Percentiles rank a stretch among this genome's conserved stretches.
phyloP scores from a whole-genome alignment of 2,113 vertebrate genomes.

The Psammodynastes pulverulentus region DNA sequence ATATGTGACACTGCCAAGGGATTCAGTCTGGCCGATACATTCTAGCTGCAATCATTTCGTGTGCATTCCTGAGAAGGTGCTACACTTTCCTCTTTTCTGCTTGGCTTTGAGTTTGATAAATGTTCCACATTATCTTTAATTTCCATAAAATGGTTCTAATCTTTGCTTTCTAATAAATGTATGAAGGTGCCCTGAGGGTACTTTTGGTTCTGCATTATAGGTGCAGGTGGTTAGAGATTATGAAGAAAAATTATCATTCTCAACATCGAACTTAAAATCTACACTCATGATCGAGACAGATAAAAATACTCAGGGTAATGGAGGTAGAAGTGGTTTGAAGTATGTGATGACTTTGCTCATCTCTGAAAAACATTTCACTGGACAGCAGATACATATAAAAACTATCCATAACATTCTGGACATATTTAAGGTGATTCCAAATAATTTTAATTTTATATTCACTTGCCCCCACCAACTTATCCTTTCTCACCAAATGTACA shows the following conservation, averaged over 20 bases:
- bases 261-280: constrained; percentile 43
- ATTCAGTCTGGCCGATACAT: background rate
- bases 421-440: background rate
- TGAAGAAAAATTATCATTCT: constrained; percentile 43
- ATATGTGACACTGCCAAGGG: background rate
- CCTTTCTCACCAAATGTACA: background rate
- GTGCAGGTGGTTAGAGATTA: constrained; percentile 62
- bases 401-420: background rate
- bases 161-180: constrained; percentile 73
- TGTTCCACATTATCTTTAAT: constrained; percentile 74
- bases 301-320: background rate
- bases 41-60: constrained; percentile 31
- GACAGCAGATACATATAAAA: background rate
- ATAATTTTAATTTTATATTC: background rate
- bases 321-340: background rate
- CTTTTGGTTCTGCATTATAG: constrained; percentile 63
- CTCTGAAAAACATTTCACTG: background rate
- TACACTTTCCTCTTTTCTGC: constrained; percentile 56
- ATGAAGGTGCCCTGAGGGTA: constrained; percentile 56
- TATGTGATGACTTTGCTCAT: background rate
- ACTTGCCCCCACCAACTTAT: background rate
- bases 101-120: constrained; percentile 71
- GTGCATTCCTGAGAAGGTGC: constrained; percentile 60
- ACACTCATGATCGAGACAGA: constrained; percentile 38
- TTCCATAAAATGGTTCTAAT: constrained; percentile 77